phyloP scores from a whole-genome alignment of 2,113 vertebrate genomes.

The Mus musculus region DNA sequence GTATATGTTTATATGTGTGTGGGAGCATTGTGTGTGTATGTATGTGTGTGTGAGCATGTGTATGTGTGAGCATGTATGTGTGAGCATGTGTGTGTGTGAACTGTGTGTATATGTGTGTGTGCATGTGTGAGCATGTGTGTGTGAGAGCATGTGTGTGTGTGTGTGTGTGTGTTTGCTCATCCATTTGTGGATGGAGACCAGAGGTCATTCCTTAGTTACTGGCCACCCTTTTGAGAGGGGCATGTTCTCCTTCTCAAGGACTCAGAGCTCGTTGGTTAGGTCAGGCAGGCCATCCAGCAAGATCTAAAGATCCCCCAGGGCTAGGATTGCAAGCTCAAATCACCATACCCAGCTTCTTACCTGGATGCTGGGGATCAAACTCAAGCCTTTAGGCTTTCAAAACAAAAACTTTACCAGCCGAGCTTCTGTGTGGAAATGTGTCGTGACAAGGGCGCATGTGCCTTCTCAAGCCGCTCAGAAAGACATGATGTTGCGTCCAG shows the following conservation, averaged over 20 bases:
- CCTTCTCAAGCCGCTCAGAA: conserved; percentile 8
- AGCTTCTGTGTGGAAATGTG: neutral
- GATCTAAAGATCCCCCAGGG: neutral
- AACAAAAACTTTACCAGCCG: neutral
- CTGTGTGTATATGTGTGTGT: no score
- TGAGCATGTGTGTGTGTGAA: neutral
- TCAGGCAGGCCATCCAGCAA: neutral
- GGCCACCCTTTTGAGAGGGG: neutral
- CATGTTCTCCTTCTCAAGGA: no score
- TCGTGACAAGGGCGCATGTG: neutral
- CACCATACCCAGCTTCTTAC: neutral
- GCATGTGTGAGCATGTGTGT: neutral
- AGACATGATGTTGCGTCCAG: neutral
- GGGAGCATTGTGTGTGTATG: neutral
- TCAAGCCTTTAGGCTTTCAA: neutral
- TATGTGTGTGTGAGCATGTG: neutral
- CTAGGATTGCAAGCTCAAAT: neutral
- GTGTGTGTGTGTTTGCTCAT: neutral
- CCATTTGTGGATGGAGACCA: neutral
- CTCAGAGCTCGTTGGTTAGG: neutral
- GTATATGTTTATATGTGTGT: no score
- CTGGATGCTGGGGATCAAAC: no score
- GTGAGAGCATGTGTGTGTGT: neutral
- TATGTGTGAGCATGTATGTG: no score
- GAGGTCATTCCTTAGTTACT: no score